phyloP scores from a whole-genome alignment of 2,888 invertebrate species.

The Xestobium rufovillosum region DNA sequence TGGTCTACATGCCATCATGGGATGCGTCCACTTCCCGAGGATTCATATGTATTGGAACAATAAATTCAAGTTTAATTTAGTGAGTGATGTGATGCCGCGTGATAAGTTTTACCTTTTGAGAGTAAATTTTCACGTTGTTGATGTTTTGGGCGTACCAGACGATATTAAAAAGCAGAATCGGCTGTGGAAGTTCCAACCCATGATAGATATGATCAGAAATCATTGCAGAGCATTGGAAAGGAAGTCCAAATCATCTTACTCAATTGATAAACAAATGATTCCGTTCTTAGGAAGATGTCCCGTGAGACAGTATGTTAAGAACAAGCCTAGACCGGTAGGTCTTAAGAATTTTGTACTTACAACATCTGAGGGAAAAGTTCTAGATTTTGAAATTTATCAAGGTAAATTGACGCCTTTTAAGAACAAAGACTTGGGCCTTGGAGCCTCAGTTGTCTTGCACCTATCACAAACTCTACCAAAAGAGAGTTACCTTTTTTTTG shows the following conservation, averaged over 20 bases:
- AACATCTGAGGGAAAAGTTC: slow-evolving; percentile 20
- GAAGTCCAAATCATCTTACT: too few relatives aligned
- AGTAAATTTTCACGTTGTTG: slow-evolving; percentile 21
- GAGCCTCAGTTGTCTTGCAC: slow-evolving; percentile 19
- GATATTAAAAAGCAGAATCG: slow-evolving; percentile 13
- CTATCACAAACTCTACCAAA: slow-evolving; percentile 24
- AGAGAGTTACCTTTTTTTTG: slow-evolving; percentile 21
- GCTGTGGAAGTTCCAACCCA: slow-evolving; percentile 1
- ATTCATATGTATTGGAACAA: slow-evolving; percentile 20
- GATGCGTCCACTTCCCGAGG: slow-evolving; percentile 20
- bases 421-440: slow-evolving; percentile 18
- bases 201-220: not conserved
- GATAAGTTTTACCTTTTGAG: slow-evolving; percentile 22
- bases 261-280: slow-evolving; percentile 31
- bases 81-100: too few relatives aligned
- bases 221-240: too few relatives aligned
- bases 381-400: slow-evolving; percentile 30
- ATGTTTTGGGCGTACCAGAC: slow-evolving; percentile 14
- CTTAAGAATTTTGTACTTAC: slow-evolving; percentile 36
- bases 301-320: slow-evolving; percentile 24
- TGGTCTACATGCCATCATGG: slow-evolving; percentile 21
- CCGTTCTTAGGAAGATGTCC: slow-evolving; percentile 27
- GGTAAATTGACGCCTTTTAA: slow-evolving; percentile 21
- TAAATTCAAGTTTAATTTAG: slow-evolving; percentile 20
- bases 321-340: slow-evolving; percentile 32